Base-by-base conservation (phyloP, 2,888 invertebrate genomes). In the Chrysodeixis includens region DNA sequence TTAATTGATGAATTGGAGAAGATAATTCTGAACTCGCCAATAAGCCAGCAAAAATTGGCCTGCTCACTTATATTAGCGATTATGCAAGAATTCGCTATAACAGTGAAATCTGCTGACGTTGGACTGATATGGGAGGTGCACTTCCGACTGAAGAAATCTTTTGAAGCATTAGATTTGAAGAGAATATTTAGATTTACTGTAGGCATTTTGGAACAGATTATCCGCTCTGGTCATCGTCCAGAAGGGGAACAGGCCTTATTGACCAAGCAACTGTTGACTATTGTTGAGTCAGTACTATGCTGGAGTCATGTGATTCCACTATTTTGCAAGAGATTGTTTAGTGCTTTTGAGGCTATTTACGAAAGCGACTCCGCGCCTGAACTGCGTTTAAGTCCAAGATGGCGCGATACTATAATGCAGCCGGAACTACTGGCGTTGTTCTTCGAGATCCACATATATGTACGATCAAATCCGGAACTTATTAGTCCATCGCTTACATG, bases 71-170 rank as follows among this genome's bases (percentile, higher is more conserved):
- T 99, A 83, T 95, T 97, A 63, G 97, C 98, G 10, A 94, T 99
- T 55, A 97, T 99, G 95, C 98, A 98, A 94, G 99, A 99, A 90
- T 98, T 98, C 93, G 97, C 98, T 9, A 97, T 96, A 32, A 97
- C 98, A 5, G 97, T 97, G 0, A 97, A 98, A 85, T 98, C 98
- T 1, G 97, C 98, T 35, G 98, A 98, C 91, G 97, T 98, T 12
- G 98, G 98, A 7, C 94, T 99, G 56, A 97, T 98, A 52, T 98
- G 98, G 98, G 98, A 98, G 90, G 96, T 97, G 40, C 98, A 99
- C 91, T 97, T 97, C 83, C 96, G 96, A 85, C 97, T 98, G 32
- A 99, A 98, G 90, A 97, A 97, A 82, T 96, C 97, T 51, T 99
- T 99, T 94, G 98, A 99, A 95, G 96, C 95, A 22, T 95, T 96